Evolutionary conservation across 2,113 vertebrate genomes (phyloP).

Genomic region (Gopherus evgoodei): DNA sequence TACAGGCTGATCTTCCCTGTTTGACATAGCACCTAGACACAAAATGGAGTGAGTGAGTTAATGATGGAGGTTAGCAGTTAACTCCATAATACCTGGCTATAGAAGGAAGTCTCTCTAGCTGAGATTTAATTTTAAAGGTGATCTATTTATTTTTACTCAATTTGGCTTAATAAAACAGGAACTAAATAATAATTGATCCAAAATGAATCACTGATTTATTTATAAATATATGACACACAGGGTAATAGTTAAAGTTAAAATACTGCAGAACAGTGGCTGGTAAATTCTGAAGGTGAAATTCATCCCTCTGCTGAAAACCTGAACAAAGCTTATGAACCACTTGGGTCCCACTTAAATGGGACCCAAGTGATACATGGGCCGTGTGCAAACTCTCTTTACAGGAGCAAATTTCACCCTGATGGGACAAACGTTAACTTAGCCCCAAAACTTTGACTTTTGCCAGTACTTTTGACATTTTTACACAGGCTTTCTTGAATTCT

Average conservation of each 20-base stretch:
- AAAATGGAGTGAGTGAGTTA: background rate
- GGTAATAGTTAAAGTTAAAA: background rate
- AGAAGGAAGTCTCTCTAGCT: background rate
- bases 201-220: conserved; percentile 43
- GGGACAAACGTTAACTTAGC: background rate
- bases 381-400: background rate
- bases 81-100: background rate
- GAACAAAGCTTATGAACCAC: background rate
- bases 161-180: conserved; percentile 41
- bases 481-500: background rate
- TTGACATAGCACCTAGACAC: background rate
- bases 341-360: background rate
- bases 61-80: background rate
- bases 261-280: background rate
- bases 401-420: background rate
- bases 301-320: background rate
- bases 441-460: background rate
- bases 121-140: background rate
- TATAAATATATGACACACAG: background rate
- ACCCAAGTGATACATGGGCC: background rate
- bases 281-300: background rate
- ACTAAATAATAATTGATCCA: conserved; percentile 40
- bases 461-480: background rate
- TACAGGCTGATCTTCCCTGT: background rate
- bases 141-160: background rate